Evolutionary conservation across 2,888 invertebrate genomes (phyloP).

Genomic region (Ormyrus nitidulus): DNA sequence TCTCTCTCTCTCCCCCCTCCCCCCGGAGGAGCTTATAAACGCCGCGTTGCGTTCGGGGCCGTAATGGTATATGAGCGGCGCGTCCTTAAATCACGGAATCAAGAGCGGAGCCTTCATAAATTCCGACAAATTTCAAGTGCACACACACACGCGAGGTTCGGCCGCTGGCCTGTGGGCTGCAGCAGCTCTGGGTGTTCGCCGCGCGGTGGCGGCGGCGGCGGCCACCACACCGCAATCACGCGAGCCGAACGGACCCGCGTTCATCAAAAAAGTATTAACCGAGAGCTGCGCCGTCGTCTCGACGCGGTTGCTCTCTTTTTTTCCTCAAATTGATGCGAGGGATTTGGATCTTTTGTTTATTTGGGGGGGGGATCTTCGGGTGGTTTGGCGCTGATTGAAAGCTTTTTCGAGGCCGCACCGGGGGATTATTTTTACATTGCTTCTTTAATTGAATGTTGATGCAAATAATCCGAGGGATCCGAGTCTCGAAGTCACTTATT

Average conservation of each 20-base stretch:
- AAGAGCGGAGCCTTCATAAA: constrained; percentile 36
- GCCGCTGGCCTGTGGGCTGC: no score
- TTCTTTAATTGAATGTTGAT: no score
- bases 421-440: no score
- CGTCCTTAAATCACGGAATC: constrained; percentile 47
- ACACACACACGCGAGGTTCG: not conserved
- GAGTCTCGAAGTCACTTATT: no score
- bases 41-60: not conserved
- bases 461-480: no score
- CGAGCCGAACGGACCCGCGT: not conserved
- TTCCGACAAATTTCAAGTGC: constrained; percentile 41
- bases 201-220: not conserved
- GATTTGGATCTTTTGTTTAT: no score
- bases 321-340: no score
- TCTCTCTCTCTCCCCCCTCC: no score
- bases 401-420: no score
- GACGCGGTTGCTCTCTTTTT: not conserved
- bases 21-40: no score
- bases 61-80: not conserved
- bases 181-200: constrained; percentile 38
- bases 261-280: constrained; percentile 30
- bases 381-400: no score
- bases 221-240: constrained; percentile 15
- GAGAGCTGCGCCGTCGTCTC: not conserved
- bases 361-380: no score